Evolutionary conservation across 2,888 invertebrate species (phyloP), one percentile per base, ranked within the genome.

Genomic region (Mythimna loreyi): DNA sequence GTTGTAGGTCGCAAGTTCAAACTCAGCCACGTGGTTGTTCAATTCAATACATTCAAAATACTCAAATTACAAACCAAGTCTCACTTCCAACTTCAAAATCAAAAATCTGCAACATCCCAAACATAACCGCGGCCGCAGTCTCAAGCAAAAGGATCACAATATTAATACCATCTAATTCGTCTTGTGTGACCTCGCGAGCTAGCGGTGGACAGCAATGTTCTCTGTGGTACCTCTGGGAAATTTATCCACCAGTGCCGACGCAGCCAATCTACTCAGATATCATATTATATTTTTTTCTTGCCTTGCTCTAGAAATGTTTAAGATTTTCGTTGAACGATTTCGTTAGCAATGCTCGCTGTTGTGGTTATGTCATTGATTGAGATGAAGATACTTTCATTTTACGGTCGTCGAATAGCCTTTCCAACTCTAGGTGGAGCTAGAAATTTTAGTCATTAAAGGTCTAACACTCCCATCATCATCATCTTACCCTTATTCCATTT

Each of bases 201-300:
- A 56, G 45, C 57, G 52, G 67, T 78, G 80, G 78, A 78, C 77
- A 78, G 82, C 82, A 78, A 56, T 78, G 57, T 63, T 30, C 61
- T 61, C 45, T n/a, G 60, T 53, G 21, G 64, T 67, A 65, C 86
- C 86, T 59, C 55, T 61, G 85, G 85, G 85, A 85, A 85, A 85
- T 85, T 75, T 72, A 50, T 66, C 61, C 63, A 60, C 56, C 57
- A 64, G 67, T 68, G 53, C 68, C 59, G 47, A 75, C 65, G 72
- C 69, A 60, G 66, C 64, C 63, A 76, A 72, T 81, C 81, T 71
- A 65, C 81, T 78, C 72, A 72, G 67, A 75, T 74, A 72, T 69
- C 57, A 64, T 71, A 65, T 72, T 71, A 68, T 67, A 45, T 73
- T 52, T 63, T 71, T 75, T 36, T 62, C 36, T 78, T 40, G 59